Base-by-base conservation (phyloP, 2,113 vertebrate genomes). In the Zosterops pallidus region DNA sequence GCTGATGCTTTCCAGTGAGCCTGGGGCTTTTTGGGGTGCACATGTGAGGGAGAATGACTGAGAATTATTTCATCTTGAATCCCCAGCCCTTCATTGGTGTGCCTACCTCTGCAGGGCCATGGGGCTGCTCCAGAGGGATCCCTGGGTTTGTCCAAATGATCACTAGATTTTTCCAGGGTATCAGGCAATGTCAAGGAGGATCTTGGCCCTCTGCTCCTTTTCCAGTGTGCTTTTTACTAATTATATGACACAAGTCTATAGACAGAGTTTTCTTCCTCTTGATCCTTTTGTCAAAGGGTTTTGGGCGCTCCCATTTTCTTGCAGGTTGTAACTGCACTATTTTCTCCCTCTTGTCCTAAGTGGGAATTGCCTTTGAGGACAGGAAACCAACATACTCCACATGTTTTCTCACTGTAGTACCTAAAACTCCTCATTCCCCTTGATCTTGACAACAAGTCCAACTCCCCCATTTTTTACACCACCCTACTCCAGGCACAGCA, bases 381-480 rank as follows among this genome's bases (percentile, higher is more conserved):
- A 46, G 44, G 24, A 80, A 65, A 12, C 10, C 14, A 33, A 12
- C 4, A 8, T 0, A 7, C 7, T 57, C 71, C 50, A 33, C 3
- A 2, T 3, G 10, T 35, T 68, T 81, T 41, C n/a, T 75, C 2
- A 2, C 25, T 41, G 6, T 20, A 53, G 37, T 11, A 83, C 29
- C 56, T 67, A 35, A 70, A 95, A 16, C 0, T 0, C 37, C 39
- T 72, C 39, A 8, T 29, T 69, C 33, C 55, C 70, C 86, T 65
- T 28, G 17, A 46, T 14, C 37, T 35, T 37, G 52, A 42, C 42
- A 63, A 41, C 13, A 42, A 25, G 6, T 35, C 39, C 47, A 20
- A 67, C 16, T 2, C 4, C 12, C 29, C 24, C 24, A 31, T 24
- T 39, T 37, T 52, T 25, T 0, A 3, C 4, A 3, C 0, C 0